phyloP scores from a whole-genome alignment of 2,797 vertebrate genomes.

The Antennarius maculatus region DNA sequence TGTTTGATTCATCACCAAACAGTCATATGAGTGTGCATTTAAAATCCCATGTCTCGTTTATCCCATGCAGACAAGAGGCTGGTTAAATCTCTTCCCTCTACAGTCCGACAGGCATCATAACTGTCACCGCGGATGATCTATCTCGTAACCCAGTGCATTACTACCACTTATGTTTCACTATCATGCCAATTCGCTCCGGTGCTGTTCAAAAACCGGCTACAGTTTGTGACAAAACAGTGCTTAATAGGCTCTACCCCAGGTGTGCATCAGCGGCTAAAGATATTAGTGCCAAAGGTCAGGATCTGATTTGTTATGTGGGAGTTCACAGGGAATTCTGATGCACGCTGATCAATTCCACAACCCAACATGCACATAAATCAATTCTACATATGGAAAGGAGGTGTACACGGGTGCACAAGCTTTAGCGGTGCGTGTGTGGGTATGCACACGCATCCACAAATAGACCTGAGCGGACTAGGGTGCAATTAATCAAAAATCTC shows the following conservation, averaged over 20 bases:
- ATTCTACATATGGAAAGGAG: constrained; percentile 78
- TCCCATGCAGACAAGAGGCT: constrained; percentile 76
- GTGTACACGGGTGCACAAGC: constrained; percentile 25
- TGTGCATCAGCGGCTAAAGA: constrained; percentile 82
- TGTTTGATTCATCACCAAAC: constrained; percentile 57
- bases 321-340: constrained; percentile 84
- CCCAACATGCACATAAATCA: constrained; percentile 83
- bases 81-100: constrained; percentile 70
- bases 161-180: constrained; percentile 72
- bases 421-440: constrained; percentile 17
- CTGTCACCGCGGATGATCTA: constrained; percentile 73
- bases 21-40: constrained; percentile 73
- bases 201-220: constrained; percentile 68
- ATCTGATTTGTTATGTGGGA: constrained; percentile 82
- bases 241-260: constrained; percentile 72
- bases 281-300: constrained; percentile 79
- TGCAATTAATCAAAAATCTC: constrained; percentile 79
- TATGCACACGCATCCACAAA: constrained; percentile 56
- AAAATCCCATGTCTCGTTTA: constrained; percentile 74
- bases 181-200: constrained; percentile 65
- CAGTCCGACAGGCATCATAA: constrained; percentile 71
- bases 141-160: constrained; percentile 69
- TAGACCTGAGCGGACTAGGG: constrained; percentile 38
- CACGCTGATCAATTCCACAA: constrained; percentile 85
- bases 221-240: constrained; percentile 67